Percentiles rank a stretch among this genome's conserved stretches.
Conservation (phyloP, 2,797 vertebrate species). For the Setipinna tenuifilis region DNA sequence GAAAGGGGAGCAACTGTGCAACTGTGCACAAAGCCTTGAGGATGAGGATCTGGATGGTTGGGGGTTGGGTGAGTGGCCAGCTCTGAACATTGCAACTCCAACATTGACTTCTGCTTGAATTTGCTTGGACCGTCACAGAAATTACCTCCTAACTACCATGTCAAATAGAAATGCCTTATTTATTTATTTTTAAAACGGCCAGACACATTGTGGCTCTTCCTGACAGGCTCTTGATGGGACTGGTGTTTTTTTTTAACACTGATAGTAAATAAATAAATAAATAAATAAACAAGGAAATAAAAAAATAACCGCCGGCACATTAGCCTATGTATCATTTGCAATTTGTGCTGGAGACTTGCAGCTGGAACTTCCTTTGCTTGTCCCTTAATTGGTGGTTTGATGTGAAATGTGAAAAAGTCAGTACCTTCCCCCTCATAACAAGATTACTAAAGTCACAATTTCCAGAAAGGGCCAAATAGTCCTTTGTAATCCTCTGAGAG, state of each 20-base stretch:
- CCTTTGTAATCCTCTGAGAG: constrained; percentile 72
- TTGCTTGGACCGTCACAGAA: neutral
- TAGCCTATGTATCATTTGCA: constrained; percentile 65
- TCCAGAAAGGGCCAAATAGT: constrained; percentile 66
- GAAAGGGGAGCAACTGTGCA: neutral
- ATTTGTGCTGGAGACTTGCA: constrained; percentile 59
- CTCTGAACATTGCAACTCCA: neutral
- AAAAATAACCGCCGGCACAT: constrained; percentile 63
- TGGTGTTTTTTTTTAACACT: constrained; percentile 1
- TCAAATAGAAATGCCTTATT: constrained; percentile 33
- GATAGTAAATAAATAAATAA: constrained; percentile 43
- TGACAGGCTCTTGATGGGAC: neutral
- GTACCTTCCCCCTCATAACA: constrained; percentile 66
- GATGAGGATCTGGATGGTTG: neutral
- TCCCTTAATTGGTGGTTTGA: constrained; percentile 69
- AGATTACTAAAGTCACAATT: constrained; percentile 72
- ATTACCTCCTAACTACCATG: neutral
- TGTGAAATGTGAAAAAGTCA: constrained; percentile 66
- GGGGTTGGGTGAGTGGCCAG: neutral
- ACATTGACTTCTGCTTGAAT: neutral
- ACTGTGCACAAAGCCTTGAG: neutral
- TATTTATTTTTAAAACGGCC: constrained; percentile 57
- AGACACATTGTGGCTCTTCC: neutral
- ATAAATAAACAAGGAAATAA: constrained; percentile 38
- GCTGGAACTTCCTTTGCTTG: constrained; percentile 17